phyloP scores from a whole-genome alignment of 2,113 vertebrate genomes.

The Tetraodon nigroviridis region DNA sequence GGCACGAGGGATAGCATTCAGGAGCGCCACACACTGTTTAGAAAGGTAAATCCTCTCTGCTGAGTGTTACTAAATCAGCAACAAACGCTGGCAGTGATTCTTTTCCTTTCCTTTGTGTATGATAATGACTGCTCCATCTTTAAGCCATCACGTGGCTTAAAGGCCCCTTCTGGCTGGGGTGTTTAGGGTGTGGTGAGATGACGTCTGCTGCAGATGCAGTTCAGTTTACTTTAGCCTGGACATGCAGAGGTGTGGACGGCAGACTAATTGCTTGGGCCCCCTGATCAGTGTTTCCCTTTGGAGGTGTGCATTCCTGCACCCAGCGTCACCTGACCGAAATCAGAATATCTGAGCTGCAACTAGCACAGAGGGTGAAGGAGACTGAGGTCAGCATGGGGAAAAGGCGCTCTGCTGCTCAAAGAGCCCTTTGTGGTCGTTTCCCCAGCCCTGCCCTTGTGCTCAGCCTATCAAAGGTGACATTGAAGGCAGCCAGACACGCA shows the following conservation, averaged over 20 bases:
- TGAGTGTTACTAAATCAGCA: constrained; percentile 1
- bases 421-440: constrained; percentile 66
- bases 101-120: not conserved
- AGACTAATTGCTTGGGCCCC: constrained; percentile 24
- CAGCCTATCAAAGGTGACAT: constrained; percentile 72
- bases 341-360: constrained; percentile 46
- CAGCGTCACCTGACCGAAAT: constrained; percentile 24
- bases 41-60: not conserved
- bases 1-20: not conserved
- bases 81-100: constrained; percentile 17
- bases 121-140: not conserved
- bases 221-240: constrained; percentile 39
- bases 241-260: constrained; percentile 29
- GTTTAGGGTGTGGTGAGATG: constrained; percentile 29
- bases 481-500: constrained; percentile 57
- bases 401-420: constrained; percentile 58
- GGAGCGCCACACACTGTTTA: not conserved
- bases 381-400: constrained; percentile 58
- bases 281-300: constrained; percentile 6
- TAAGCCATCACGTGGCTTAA: not conserved
- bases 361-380: constrained; percentile 20
- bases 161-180: constrained; percentile 1
- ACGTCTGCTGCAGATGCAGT: constrained; percentile 39
- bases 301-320: constrained; percentile 11
- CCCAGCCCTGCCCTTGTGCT: constrained; percentile 30